A percentile compares a stretch with the other conserved stretches of the same genome.
Conservation (phyloP, 2,888 invertebrate genomes). For the Cyclophora albipunctata region DNA sequence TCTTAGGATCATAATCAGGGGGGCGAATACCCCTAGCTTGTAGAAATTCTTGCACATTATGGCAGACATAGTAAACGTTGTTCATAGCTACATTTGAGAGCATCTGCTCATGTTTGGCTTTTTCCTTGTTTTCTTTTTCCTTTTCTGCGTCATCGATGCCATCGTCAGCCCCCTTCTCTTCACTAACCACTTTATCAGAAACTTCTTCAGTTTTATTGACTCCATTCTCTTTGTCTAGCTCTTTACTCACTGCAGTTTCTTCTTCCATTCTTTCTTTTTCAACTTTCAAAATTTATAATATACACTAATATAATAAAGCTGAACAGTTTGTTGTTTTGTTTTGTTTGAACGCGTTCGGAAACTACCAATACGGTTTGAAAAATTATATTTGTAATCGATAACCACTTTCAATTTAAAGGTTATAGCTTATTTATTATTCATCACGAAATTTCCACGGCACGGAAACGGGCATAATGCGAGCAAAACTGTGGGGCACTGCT, state of each 20-base stretch:
- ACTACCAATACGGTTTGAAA: too few species aligned
- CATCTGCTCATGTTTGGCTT: constrained; percentile 82
- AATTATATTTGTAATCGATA: too few species aligned
- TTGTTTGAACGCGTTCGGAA: too few species aligned
- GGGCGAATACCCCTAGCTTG: constrained; percentile 91
- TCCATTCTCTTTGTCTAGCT: constrained; percentile 70
- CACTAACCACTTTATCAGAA: constrained; percentile 49
- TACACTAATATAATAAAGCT: too few species aligned
- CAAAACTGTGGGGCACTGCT: too few species aligned
- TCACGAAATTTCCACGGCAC: too few species aligned
- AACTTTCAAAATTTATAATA: too few species aligned
- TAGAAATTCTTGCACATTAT: constrained; percentile 92
- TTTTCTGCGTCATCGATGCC: constrained; percentile 5
- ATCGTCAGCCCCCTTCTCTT: constrained; percentile 64
- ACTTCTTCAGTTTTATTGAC: constrained; percentile 25
- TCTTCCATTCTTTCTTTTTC: constrained; percentile 38
- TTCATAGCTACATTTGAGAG: constrained; percentile 93
- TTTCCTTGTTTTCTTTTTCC: constrained; percentile 57
- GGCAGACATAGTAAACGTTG: constrained; percentile 94
- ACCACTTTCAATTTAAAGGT: too few species aligned
- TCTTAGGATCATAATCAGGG: constrained; percentile 91
- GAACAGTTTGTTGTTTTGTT: too few species aligned
- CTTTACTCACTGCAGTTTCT: constrained; percentile 61
- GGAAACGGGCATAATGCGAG: too few species aligned
- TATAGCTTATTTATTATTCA: too few species aligned